A percentile compares a stretch with the other conserved stretches of the same genome.
phyloP scores from a whole-genome alignment of 2,113 vertebrate genomes.

The Lathamus discolor region DNA sequence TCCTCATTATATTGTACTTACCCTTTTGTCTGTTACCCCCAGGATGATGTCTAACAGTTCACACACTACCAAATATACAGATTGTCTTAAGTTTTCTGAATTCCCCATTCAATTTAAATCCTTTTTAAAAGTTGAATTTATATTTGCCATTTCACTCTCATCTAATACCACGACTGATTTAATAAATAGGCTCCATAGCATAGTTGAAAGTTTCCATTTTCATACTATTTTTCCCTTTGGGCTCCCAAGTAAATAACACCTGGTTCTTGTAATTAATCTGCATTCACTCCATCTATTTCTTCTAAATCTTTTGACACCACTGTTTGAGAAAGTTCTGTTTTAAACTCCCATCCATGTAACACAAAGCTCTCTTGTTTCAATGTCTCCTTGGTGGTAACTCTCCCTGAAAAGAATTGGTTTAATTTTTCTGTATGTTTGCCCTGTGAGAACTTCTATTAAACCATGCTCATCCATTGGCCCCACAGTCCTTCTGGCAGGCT shows the following conservation, averaged over 20 bases:
- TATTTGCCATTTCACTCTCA: background rate
- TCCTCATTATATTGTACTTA: background rate
- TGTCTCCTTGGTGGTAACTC: background rate
- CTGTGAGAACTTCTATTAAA: background rate
- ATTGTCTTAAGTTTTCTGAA: background rate
- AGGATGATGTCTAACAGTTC: background rate
- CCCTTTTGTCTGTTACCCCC: background rate
- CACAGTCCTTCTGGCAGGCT: background rate
- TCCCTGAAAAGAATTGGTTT: constrained; percentile 19
- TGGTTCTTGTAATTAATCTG: background rate
- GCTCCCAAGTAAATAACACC: background rate
- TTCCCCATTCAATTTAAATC: background rate
- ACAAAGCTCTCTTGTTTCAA: background rate
- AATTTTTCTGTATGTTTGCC: constrained; percentile 29
- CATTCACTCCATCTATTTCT: background rate
- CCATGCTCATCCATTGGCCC: background rate
- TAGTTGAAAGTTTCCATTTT: background rate
- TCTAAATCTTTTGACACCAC: background rate
- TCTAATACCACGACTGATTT: background rate
- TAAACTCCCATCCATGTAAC: background rate
- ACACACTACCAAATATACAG: background rate
- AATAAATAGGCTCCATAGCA: background rate
- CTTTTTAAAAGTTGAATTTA: background rate
- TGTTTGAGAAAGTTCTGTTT: background rate
- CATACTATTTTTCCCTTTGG: background rate